Base-by-base conservation (phyloP, 2,113 vertebrate species). In the Phrynocephalus versicolor region DNA sequence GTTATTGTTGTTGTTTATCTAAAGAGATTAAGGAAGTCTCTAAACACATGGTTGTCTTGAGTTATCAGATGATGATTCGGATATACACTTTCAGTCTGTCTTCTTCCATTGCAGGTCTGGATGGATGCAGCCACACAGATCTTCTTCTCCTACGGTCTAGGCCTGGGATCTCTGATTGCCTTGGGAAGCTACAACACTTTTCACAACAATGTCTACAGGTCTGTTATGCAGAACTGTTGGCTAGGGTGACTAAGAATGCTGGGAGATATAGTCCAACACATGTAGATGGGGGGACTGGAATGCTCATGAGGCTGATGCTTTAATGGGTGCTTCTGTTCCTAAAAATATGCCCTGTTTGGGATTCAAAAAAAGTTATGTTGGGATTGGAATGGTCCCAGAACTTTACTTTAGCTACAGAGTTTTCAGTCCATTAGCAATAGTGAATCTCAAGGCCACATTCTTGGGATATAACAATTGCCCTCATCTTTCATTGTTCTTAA, bases 111-210 rank as follows among this genome's bases (percentile, higher is more conserved):
- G 0, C 89, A 98, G 98, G 98, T 98, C 87, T 98, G 98, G 98
- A 94, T 98, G 94, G 98, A 98, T 0, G 98, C 98, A 21, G 98
- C 98, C 27, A 98, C 98, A 4, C 98, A 98, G 83, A 98, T 98
- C 89, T 98, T 98, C 94, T 98, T 98, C 83, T 98, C 98, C 45
- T 98, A 98, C 0, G 98, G 98, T 12, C 91, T 98, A 87, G 98
- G 98, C 33, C 92, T 98, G 80, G 98, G 98, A 18, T 98, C 97
- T 6, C 95, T 98, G 78, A 97, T 98, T 1, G 98, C 98, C 9
- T 91, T 98, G 91, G 98, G 98, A 30, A 98, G 98, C 95, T 98
- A 98, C 95, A 98, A 98, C 92, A 70, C 92, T 0, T 98, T 97
- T 93, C 94, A 98, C 88, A 98, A 98, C 62, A 97, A 98, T 0